Conservation (phyloP, 2,888 invertebrate genomes). For the Mesorhabditis belari region DNA sequence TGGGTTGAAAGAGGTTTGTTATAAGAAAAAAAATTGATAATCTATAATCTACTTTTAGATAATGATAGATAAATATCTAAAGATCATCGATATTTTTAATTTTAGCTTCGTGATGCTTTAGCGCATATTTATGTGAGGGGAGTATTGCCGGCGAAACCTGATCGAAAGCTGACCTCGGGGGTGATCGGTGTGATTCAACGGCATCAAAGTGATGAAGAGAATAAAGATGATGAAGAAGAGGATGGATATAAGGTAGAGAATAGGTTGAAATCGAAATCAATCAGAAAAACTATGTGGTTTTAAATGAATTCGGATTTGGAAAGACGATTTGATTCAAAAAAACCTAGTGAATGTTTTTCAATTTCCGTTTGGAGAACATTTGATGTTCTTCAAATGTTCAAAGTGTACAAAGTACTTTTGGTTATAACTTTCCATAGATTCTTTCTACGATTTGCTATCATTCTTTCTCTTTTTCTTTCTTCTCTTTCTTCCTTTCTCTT, state of each 20-base stretch:
- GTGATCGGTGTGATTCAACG: not conserved
- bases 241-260: not conserved
- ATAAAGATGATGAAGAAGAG: not conserved
- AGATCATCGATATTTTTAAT: not conserved
- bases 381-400: not conserved
- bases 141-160: conserved; percentile 21
- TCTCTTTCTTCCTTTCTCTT: not conserved
- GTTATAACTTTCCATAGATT: too few relatives aligned
- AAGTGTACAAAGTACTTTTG: not conserved
- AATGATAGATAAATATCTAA: not conserved
- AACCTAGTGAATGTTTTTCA: not conserved
- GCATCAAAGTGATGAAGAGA: not conserved
- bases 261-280: not conserved
- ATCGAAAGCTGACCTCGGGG: conserved; percentile 22
- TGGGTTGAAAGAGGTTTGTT: conserved; percentile 30
- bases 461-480: too few relatives aligned
- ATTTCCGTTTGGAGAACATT: not conserved
- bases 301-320: too few relatives aligned
- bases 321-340: too few relatives aligned
- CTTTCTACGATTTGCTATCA: too few relatives aligned
- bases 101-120: conserved; percentile 32
- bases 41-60: not conserved
- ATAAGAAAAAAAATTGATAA: not conserved
- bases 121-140: conserved; percentile 35
- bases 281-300: too few relatives aligned